phyloP scores from a whole-genome alignment of 53 echinoderm and acorn worm genomes.

The Mesocentrotus franciscanus region DNA sequence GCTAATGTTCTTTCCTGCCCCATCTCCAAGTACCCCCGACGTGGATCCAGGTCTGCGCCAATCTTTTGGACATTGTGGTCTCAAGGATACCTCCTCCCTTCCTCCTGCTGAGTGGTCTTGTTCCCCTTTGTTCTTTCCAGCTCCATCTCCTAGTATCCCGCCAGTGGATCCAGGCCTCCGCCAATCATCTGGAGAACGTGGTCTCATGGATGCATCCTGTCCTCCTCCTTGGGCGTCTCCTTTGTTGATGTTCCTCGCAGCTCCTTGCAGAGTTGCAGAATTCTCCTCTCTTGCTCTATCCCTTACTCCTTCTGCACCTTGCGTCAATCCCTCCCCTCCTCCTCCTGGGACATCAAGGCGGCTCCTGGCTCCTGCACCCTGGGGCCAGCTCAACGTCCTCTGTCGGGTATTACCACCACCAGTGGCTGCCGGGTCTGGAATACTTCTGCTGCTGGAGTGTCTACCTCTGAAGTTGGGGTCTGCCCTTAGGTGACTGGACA shows the following conservation, averaged over 20 bases:
- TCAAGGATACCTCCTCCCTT: too few species aligned
- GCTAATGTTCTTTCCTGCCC: neutral
- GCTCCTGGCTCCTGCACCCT: neutral
- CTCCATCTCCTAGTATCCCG: neutral
- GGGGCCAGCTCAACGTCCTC: conserved; percentile 47
- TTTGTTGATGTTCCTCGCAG: neutral
- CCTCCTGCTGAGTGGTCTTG: neutral
- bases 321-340: neutral
- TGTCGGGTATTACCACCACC: neutral
- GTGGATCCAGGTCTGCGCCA: neutral
- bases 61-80: neutral
- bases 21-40: neutral
- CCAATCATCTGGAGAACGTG: neutral
- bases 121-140: neutral
- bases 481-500: neutral
- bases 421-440: neutral
- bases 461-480: neutral
- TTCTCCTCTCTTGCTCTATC: neutral
- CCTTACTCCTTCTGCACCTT: neutral
- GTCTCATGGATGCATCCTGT: neutral
- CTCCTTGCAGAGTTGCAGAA: neutral
- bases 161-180: conserved; percentile 2
- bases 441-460: neutral
- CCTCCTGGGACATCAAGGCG: neutral
- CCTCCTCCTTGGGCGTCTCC: neutral